Base-by-base conservation (phyloP, 2,888 invertebrate genomes). In the Mesoligia furuncula region DNA sequence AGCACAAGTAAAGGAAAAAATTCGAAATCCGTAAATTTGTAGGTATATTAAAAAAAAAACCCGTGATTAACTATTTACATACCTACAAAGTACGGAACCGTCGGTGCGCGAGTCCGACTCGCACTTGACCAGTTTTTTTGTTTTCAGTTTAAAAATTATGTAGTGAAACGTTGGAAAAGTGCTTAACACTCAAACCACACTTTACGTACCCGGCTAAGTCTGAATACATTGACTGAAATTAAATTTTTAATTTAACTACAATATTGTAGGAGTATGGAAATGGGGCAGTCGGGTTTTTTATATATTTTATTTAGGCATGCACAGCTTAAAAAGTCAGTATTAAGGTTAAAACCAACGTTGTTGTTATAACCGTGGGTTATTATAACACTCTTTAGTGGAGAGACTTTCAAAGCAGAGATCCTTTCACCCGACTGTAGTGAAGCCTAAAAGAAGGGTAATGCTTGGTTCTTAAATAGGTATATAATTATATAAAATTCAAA, bases 151-250 rank as follows among this genome's bases (percentile, higher is more conserved):
- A 15, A 36, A 62, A 69, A 61, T n/a, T 17, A 80, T 20, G 57
- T 3, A 13, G 17, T 78, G 11, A 65, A 73, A 31, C 31, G 48
- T 66, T 42, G 51, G 13, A 64, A 65, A 59, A 66, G 65, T 51
- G 65, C 48, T 54, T 45, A 24, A 45, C 13, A 77, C 31, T 78
- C 48, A 31, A 64, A 31, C 48, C 48, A 54, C 64, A 73, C 54
- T 79, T 64, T 59, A 31, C 73, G 39, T 59, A 59, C 42, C 59
- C 13, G 7, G 17, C 15, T 64, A 51, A 42, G n/a, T n/a, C n/a
- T 66, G 81, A 80, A 80, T 78, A 51, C 80, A 65, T 80, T 80
- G 48, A 48, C 31, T 66, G 24, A 64, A 78, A 73, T 80, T 80
- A 42, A 42, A 39, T 31, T 79, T 79, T 80, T 59, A 65, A 78